Evolutionary conservation across 2,113 vertebrate genomes (phyloP).

Genomic region (Leptosomus discolor): DNA sequence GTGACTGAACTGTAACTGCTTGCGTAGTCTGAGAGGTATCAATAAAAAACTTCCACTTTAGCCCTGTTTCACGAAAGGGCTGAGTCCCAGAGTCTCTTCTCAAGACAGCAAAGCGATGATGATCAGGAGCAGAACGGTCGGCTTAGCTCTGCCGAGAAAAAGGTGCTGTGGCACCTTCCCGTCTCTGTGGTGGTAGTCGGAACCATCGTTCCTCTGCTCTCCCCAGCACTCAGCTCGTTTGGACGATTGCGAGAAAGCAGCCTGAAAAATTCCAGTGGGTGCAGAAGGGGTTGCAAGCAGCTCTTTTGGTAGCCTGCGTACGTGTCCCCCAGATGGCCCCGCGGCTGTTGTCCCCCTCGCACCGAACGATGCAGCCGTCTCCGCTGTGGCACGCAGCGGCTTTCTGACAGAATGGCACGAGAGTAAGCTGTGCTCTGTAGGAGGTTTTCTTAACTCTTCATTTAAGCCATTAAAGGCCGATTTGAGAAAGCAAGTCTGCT

Average conservation of each 20-base stretch:
- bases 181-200: not conserved
- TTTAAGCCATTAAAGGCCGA: not conserved
- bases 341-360: not conserved
- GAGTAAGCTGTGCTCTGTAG: not conserved
- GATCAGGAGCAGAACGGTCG: not conserved
- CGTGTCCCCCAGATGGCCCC: not conserved
- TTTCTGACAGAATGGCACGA: not conserved
- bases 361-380: not conserved
- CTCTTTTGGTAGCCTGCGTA: not conserved
- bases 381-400: not conserved
- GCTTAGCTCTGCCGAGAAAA: not conserved
- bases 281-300: not conserved
- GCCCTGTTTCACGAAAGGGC: fast-evolving
- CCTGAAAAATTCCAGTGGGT: not conserved
- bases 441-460: not conserved
- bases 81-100: not conserved
- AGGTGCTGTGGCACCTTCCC: not conserved
- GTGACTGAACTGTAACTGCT: not conserved
- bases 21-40: not conserved
- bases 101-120: not conserved
- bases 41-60: not conserved
- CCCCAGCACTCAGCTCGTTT: not conserved
- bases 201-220: not conserved
- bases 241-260: not conserved
- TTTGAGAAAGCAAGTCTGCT: not conserved